Percentiles rank a stretch among this genome's conserved stretches.
Conservation (phyloP, 2,888 invertebrate genomes). For the Oeneis ivallda region DNA sequence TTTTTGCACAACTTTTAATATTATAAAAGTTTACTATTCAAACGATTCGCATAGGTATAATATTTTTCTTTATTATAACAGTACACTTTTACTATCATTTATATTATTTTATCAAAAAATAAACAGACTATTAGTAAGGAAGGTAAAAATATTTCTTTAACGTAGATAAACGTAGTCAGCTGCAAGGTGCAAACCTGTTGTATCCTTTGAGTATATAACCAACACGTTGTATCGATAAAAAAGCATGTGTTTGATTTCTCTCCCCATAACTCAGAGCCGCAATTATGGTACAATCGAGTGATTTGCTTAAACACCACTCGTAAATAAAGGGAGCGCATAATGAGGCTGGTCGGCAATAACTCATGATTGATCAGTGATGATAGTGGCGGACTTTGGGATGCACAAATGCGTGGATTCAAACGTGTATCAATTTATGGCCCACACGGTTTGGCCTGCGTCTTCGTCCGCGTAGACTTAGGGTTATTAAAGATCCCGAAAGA, state of each 20-base stretch:
- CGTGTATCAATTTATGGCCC: slow-evolving; percentile 45
- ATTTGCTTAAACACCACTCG: slow-evolving; percentile 42
- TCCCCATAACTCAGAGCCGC: slow-evolving; percentile 41
- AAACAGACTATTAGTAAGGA: too few relatives aligned
- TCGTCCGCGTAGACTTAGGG: not conserved
- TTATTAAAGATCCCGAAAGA: too few relatives aligned
- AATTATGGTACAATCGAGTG: slow-evolving; percentile 40
- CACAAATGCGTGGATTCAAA: slow-evolving; percentile 18
- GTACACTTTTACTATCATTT: too few relatives aligned
- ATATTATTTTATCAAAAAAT: too few relatives aligned
- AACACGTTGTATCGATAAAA: slow-evolving; percentile 15
- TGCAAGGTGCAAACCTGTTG: slow-evolving; percentile 4
- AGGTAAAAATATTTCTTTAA: too few relatives aligned
- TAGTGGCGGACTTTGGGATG: slow-evolving; percentile 31
- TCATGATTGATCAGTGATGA: slow-evolving; percentile 36
- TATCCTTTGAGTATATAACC: too few relatives aligned
- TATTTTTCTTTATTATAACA: too few relatives aligned
- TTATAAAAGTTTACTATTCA: too few relatives aligned
- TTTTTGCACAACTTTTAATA: slow-evolving; percentile 2
- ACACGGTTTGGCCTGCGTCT: not conserved
- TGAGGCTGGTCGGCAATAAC: slow-evolving; percentile 39
- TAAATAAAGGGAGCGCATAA: slow-evolving; percentile 41
- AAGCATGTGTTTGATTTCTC: slow-evolving; percentile 37
- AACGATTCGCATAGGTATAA: too few relatives aligned
- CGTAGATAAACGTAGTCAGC: not conserved